Evolutionary conservation across 1,140 invertebrate species (phyloP), one percentile per base, ranked within the genome.

Genomic region (Ctenoplectra terminalis): DNA sequence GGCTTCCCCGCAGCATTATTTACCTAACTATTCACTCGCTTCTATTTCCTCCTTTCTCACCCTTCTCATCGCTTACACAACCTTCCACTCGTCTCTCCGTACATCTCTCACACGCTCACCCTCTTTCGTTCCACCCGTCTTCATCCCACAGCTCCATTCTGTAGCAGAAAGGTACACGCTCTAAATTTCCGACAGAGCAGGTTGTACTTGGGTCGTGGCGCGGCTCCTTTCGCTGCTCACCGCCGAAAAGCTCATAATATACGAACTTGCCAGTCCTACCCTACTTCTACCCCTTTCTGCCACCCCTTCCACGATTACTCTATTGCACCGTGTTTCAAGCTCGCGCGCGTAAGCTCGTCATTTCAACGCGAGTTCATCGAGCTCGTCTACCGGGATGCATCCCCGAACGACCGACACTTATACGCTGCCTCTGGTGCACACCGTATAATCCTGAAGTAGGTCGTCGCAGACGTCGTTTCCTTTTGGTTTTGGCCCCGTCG

Each of bases 211-310:
- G 69, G 2, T 29, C 13, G 23, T 70, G 40, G 9, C 31, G 23
- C n/a, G 40, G 76, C 54, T 70, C 76, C 56, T 60, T 60, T 60
- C 26, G 48, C 34, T 46, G 60, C 40, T 73, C 7, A 46, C 61
- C 31, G 26, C 52, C 64, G 83, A 84, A 77, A 83, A 72, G 71
- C 80, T 34, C 66, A 46, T 78, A 85, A 86, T 83, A 76, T 76
- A 86, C 58, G 75, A 66, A 66, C 77, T 50, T 78, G 69, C 60
- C 61, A 69, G 23, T 23, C 3, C 43, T 26, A 1, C 6, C 3
- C n/a, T 26, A 4, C 15, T n/a, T 11, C 26, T 20, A 4, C 29
- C 15, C 20, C 7, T 31, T 13, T 13, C 23, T 11, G 34, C 11
- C 69, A 37, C 8, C 20, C 56, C 20, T 15, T 8, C 17, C 75